Evolutionary conservation across 2,888 invertebrate species (phyloP), one percentile per base, ranked within the genome.

Genomic region (Therioaphis trifolii): DNA sequence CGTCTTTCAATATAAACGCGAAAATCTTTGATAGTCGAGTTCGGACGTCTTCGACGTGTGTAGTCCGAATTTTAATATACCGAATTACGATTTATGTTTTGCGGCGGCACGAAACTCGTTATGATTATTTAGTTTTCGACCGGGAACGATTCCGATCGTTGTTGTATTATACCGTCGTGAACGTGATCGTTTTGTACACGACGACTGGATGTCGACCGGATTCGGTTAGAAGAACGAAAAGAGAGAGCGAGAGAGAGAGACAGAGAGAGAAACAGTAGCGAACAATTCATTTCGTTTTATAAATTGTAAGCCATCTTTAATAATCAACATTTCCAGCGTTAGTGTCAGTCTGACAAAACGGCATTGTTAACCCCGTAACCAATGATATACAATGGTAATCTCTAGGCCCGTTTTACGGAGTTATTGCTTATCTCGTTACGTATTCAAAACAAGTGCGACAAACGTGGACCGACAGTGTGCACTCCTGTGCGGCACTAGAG

Each of bases 361-460:
- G 46, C 11, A 66, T 15, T 52, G 66, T 35, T 77, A 52, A 77
- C 66, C 9, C 18, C 11, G 18, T 35, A 66, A 66, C 55, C 58
- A 40, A 58, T 58, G 35, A 75, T 75, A 66, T 18, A 66, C 77
- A 77, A 66, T n/a, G 18, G 77, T 35, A 52, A 77, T 66, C 35
- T 29, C 35, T 52, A 21, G 66, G 66, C 21, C 66, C 21, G 49
- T 52, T 77, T 77, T 21, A 21, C 66, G 2, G 29, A 66, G 66
- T 77, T 66, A 66, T 66, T 77, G 77, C 66, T 66, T 77, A 52
- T 52, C 35, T 77, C 66, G 66, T 77, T 77, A 66, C 35, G 66
- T 77, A 77, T 77, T 77, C 77, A 77, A 77, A 77, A 77, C 66
- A 18, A 66, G 77, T 66, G 49, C 77, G 49, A 52, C 66, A 66